phyloP scores from a whole-genome alignment of 2,797 vertebrate species.

The Notoglanidium macrostoma region DNA sequence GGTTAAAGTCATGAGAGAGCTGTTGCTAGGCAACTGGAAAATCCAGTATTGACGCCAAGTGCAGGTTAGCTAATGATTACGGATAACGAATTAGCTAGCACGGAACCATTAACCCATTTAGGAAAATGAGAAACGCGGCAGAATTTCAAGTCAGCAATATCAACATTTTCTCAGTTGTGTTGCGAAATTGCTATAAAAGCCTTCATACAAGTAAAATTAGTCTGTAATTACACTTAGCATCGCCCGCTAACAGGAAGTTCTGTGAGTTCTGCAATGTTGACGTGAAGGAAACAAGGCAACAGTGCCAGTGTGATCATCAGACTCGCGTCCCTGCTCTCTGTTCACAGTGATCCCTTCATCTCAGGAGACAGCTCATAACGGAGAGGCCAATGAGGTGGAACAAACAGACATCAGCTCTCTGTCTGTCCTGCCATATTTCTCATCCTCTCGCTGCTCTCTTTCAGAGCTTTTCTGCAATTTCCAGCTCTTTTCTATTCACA shows the following conservation, averaged over 20 bases:
- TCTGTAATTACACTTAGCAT: background rate
- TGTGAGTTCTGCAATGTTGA: background rate
- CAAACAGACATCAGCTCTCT: slow-evolving; percentile 44
- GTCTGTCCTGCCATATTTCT: slow-evolving; percentile 20
- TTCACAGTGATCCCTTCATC: slow-evolving; percentile 34
- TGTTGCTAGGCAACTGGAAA: background rate
- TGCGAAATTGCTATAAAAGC: background rate
- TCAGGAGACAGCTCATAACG: slow-evolving; percentile 41
- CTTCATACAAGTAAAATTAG: background rate
- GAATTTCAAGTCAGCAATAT: background rate
- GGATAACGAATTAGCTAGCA: background rate
- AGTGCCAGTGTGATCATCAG: slow-evolving; percentile 37
- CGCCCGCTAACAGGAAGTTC: background rate
- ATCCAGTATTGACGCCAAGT: background rate
- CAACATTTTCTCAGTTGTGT: too few species aligned
- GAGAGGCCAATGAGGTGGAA: slow-evolving; percentile 44
- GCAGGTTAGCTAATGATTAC: background rate
- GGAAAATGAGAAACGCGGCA: background rate
- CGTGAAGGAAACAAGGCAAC: slow-evolving; percentile 5
- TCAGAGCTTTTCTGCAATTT: background rate
- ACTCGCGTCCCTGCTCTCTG: slow-evolving; percentile 44
- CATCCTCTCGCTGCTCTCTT: slow-evolving; percentile 4
- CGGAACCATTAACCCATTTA: background rate
- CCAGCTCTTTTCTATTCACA: background rate
- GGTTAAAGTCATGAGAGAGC: background rate